phyloP scores from a whole-genome alignment of 92 coral and sea anemone species.

The Actinostola sp. region DNA sequence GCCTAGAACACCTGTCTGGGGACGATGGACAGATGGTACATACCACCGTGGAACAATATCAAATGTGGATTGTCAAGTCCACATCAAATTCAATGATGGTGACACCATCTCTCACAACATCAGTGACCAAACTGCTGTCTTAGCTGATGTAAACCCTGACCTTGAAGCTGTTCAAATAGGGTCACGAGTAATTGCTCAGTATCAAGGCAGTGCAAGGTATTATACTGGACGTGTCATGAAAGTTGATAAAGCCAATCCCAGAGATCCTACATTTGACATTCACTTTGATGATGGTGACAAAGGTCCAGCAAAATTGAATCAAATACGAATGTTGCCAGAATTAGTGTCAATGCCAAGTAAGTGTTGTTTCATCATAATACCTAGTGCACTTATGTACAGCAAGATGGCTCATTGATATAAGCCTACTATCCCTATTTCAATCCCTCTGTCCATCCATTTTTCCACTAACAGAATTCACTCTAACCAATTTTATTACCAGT shows the following conservation, averaged over 20 bases:
- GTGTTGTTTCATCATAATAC: neutral
- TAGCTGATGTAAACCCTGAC: conserved; percentile 63
- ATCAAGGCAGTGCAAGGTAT: conserved; percentile 37
- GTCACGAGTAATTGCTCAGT: conserved; percentile 57
- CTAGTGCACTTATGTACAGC: too few relatives aligned
- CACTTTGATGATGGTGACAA: conserved; percentile 70
- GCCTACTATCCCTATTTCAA: too few relatives aligned
- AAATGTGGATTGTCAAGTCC: conserved; percentile 49
- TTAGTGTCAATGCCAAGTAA: conserved; percentile 20
- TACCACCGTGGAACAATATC: conserved; percentile 54
- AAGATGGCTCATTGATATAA: too few relatives aligned
- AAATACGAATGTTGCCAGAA: conserved; percentile 51
- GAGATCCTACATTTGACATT: conserved; percentile 38
- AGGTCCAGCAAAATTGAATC: conserved; percentile 31
- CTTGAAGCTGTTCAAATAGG: conserved; percentile 50
- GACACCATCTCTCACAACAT: conserved; percentile 54
- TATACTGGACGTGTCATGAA: conserved; percentile 47
- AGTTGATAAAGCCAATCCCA: conserved; percentile 29
- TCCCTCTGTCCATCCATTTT: too few relatives aligned
- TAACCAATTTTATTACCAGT: neutral
- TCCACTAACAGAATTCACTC: too few relatives aligned
- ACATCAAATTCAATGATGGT: conserved; percentile 63
- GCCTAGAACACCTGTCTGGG: conserved; percentile 61
- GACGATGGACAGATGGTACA: conserved; percentile 50
- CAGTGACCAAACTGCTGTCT: conserved; percentile 44